These are phyloP conservation scores for Caenorhabditis sinica DNA, from an alignment of 2,888 invertebrate species.

Conservation along the genomic window DNA sequence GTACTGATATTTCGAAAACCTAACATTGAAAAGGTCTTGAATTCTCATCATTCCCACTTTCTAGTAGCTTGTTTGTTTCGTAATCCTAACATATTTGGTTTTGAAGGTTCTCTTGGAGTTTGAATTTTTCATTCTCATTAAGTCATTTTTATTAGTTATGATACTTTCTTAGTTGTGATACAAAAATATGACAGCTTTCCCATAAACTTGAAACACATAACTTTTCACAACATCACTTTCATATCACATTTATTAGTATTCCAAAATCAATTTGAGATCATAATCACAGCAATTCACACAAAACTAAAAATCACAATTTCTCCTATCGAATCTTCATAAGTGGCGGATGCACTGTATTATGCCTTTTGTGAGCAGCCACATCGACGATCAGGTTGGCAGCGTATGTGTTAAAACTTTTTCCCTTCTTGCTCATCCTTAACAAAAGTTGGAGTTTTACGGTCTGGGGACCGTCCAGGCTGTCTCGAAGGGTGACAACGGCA, in stretches of 20 bases:
- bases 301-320: constrained; percentile 9
- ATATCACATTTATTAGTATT: constrained; percentile 30
- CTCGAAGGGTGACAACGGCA: constrained; percentile 84
- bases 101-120: too few relatives aligned
- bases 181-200: too few relatives aligned
- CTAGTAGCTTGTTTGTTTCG: too few relatives aligned
- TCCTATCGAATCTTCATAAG: constrained; percentile 38
- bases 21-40: too few relatives aligned
- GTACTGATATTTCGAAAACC: too few relatives aligned
- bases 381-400: constrained; percentile 85
- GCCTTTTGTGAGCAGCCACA: constrained; percentile 83
- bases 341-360: constrained; percentile 65
- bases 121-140: too few relatives aligned
- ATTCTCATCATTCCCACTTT: too few relatives aligned
- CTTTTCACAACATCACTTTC: not conserved
- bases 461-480: constrained; percentile 84
- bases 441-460: constrained; percentile 84
- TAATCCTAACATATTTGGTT: too few relatives aligned
- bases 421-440: constrained; percentile 84
- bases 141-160: too few relatives aligned
- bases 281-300: constrained; percentile 23
- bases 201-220: too few relatives aligned
- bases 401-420: constrained; percentile 84
- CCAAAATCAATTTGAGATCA: constrained; percentile 38
- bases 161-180: too few relatives aligned